Percentiles rank a stretch among this genome's conserved stretches.
These are phyloP conservation scores for Neolamprologus falcicula DNA, from an alignment of 2,113 vertebrate genomes.

Conservation along the genomic window DNA sequence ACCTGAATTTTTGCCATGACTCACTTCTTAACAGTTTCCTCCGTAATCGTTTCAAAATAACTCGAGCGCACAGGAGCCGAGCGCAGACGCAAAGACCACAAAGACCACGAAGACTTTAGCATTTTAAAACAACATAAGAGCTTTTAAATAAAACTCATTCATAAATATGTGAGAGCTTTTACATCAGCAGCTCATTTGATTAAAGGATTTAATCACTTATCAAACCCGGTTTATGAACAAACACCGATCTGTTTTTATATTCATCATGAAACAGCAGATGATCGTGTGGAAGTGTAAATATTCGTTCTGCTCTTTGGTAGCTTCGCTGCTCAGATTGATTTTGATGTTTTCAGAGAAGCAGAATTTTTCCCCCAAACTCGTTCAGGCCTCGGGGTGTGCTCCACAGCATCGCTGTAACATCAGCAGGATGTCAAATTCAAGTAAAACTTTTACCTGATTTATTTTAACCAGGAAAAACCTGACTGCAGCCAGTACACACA, in stretches of 20 bases:
- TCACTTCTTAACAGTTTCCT: background rate
- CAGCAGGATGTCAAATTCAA: background rate
- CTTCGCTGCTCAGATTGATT: background rate
- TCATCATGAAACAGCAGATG: background rate
- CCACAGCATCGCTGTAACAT: fast-evolving
- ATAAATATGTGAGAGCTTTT: background rate
- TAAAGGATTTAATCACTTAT: background rate
- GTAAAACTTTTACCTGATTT: background rate
- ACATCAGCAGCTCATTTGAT: background rate
- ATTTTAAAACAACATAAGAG: background rate
- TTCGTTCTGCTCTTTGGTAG: background rate
- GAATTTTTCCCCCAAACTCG: background rate
- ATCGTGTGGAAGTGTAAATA: background rate
- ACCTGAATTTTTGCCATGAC: background rate
- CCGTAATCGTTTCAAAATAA: background rate
- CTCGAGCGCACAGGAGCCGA: background rate
- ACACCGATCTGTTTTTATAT: background rate
- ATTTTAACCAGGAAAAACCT: background rate
- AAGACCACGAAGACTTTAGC: no score
- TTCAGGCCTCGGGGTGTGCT: fast-evolving
- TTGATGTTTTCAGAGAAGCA: background rate
- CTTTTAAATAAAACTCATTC: background rate
- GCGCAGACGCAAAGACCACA: no score
- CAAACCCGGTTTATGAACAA: background rate
- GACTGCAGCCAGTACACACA: background rate